Evolutionary conservation across 2,113 vertebrate genomes (phyloP).

Genomic region (Raja brachyura): DNA sequence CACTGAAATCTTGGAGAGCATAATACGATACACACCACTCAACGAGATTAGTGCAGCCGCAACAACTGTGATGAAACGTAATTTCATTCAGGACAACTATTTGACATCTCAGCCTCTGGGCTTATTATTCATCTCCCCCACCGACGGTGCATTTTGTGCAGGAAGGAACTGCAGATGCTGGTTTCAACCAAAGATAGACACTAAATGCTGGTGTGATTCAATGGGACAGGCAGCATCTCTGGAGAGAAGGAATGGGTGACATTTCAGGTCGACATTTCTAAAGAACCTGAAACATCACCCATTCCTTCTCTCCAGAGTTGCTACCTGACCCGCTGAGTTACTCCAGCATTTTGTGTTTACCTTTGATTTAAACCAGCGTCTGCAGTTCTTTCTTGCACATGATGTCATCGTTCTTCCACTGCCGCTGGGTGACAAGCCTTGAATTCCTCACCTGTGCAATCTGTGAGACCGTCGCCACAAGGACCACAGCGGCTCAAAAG

Average conservation of each 20-base stretch:
- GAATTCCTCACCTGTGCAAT: not conserved
- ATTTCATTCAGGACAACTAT: not conserved
- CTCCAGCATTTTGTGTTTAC: no score
- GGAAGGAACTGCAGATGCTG: not conserved
- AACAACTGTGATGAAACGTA: not conserved
- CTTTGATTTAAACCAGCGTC: no score
- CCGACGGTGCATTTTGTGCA: not conserved
- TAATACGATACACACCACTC: not conserved
- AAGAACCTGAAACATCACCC: no score
- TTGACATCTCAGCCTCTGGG: not conserved
- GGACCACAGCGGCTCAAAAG: not conserved
- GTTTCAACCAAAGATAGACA: no score
- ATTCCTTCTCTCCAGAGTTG: no score
- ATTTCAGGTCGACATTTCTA: no score
- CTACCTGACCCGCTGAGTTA: no score
- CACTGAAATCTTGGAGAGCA: not conserved
- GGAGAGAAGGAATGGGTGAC: no score
- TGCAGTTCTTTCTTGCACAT: not conserved
- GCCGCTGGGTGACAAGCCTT: not conserved
- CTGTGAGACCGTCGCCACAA: not conserved
- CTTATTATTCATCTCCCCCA: not conserved
- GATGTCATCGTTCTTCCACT: not conserved
- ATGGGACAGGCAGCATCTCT: no score
- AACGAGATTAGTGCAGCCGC: not conserved
- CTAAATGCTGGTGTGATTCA: no score